phyloP scores from a whole-genome alignment of 1,140 invertebrate genomes.

The Leptinotarsa lineolata region DNA sequence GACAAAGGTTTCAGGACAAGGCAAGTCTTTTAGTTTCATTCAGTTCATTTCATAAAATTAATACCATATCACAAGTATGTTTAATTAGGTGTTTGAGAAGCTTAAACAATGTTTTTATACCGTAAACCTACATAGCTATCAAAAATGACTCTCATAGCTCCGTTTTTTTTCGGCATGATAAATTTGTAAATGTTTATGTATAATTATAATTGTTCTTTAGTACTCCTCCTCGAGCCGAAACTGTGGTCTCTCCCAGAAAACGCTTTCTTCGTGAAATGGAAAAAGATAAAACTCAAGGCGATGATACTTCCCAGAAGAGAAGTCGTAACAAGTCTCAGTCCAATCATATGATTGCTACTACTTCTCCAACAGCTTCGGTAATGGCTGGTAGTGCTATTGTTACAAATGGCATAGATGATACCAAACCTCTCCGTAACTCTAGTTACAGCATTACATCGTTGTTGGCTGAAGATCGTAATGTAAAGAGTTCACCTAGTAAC shows the following conservation, averaged over 20 bases:
- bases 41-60: no score
- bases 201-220: conserved; percentile 16
- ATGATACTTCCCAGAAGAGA: conserved; percentile 43
- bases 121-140: no score
- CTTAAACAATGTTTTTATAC: no score
- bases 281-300: conserved; percentile 46
- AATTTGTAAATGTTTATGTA: no score
- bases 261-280: conserved; percentile 66
- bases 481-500: conserved; percentile 47
- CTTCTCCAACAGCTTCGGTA: conserved; percentile 27
- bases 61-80: no score
- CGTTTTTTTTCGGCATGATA: no score
- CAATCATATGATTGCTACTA: conserved; percentile 33
- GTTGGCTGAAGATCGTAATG: conserved; percentile 59
- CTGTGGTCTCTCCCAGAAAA: conserved; percentile 64
- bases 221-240: conserved; percentile 53
- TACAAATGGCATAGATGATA: conserved; percentile 43
- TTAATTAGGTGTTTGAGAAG: no score
- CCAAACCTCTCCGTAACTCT: conserved; percentile 52
- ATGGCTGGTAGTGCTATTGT: conserved; percentile 43
- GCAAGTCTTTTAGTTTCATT: conserved; percentile 21
- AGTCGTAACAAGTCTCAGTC: conserved; percentile 54
- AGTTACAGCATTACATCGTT: conserved; percentile 76
- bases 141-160: no score
- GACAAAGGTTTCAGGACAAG: conserved; percentile 50